Percentiles rank a stretch among this genome's conserved stretches.
phyloP scores from a whole-genome alignment of 2,797 vertebrate genomes.

The Enteromius viviparus region DNA sequence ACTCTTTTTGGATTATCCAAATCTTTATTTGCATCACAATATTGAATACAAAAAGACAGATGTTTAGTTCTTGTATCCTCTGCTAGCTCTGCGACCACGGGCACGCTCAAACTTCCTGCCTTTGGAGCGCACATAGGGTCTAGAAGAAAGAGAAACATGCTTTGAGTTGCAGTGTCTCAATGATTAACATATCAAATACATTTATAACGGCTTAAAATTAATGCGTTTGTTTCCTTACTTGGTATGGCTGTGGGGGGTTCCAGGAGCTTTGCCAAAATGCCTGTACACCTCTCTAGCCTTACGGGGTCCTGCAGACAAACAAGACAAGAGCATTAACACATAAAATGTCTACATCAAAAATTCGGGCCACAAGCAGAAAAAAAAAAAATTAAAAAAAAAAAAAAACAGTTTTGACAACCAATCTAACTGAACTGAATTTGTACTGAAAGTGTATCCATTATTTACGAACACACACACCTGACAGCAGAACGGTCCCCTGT shows the following conservation, averaged over 20 bases:
- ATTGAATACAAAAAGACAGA: constrained; percentile 67
- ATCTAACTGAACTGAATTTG: neutral
- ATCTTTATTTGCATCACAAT: constrained; percentile 75
- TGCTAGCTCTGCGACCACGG: constrained; percentile 84
- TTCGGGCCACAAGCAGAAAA: neutral
- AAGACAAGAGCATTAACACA: neutral
- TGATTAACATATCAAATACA: neutral
- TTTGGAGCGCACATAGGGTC: constrained; percentile 85
- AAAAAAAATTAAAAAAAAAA: neutral
- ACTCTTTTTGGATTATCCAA: constrained; percentile 39
- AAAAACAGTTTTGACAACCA: neutral
- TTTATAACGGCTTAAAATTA: neutral
- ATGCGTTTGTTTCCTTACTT: constrained; percentile 78
- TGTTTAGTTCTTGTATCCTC: constrained; percentile 84
- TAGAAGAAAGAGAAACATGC: constrained; percentile 53
- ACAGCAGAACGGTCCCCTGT: constrained; percentile 88
- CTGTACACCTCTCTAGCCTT: constrained; percentile 92
- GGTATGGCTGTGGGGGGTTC: constrained; percentile 92
- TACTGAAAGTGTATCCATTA: neutral
- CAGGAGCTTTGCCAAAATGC: constrained; percentile 92
- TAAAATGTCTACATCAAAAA: neutral
- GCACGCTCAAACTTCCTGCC: constrained; percentile 87
- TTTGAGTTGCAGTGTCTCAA: neutral
- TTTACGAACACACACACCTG: constrained; percentile 72
- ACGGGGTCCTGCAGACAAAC: constrained; percentile 81